Evolutionary conservation across 2,113 vertebrate species (phyloP).

Genomic region (Perca flavescens): DNA sequence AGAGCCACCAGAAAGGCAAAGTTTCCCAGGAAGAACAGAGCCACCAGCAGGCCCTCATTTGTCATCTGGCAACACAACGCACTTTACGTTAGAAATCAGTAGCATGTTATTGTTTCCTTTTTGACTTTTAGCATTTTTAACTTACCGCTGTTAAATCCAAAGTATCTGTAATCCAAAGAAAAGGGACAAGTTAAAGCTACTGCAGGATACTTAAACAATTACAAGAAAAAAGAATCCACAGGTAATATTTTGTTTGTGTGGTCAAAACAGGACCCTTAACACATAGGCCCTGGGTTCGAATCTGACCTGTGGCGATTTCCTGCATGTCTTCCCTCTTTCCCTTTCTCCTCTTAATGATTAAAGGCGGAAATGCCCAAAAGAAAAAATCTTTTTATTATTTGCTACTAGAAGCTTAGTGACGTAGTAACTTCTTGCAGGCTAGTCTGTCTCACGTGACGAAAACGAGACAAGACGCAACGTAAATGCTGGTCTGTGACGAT

Average conservation of each 20-base stretch:
- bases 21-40: slow-evolving; percentile 79
- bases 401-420: too few species aligned
- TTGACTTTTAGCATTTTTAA: neutral
- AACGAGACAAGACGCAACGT: too few species aligned
- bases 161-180: slow-evolving; percentile 42
- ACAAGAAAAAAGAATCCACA: neutral
- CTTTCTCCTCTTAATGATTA: too few species aligned
- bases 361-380: too few species aligned
- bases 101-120: neutral
- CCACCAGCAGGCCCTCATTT: slow-evolving; percentile 57
- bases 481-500: too few species aligned
- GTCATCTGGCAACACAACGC: slow-evolving; percentile 49
- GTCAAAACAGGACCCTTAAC: neutral
- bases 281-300: too few species aligned
- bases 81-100: neutral
- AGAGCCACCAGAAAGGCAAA: slow-evolving; percentile 81
- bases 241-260: neutral
- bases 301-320: too few species aligned
- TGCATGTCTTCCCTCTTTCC: too few species aligned
- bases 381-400: too few species aligned
- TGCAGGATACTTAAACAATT: neutral
- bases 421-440: too few species aligned
- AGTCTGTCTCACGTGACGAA: too few species aligned
- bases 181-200: slow-evolving; percentile 11
- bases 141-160: slow-evolving; percentile 42